Evolutionary conservation across 1,140 invertebrate species (phyloP).

Genomic region (Dreissena rostriformis): DNA sequence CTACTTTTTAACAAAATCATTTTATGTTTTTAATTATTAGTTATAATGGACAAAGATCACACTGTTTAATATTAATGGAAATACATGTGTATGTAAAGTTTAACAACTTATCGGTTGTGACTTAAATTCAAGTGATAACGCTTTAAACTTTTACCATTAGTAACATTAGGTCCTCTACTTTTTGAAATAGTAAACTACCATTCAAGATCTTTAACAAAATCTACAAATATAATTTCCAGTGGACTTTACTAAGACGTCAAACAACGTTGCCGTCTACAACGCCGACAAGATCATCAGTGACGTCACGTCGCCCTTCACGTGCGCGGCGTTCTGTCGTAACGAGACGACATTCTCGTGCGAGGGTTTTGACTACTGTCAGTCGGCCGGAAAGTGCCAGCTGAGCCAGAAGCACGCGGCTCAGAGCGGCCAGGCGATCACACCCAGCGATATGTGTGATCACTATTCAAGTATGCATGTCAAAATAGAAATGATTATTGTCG

Average conservation of each 20-base stretch:
- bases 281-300: conserved; percentile 32
- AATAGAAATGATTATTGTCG: too few species aligned
- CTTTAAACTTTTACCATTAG: too few species aligned
- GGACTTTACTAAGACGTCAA: conserved; percentile 47
- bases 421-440: conserved; percentile 9
- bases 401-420: conserved; percentile 32
- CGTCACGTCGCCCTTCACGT: conserved; percentile 4
- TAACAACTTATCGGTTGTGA: too few species aligned
- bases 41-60: too few species aligned
- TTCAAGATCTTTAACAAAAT: too few species aligned
- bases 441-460: conserved; percentile 44
- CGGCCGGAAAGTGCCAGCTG: conserved; percentile 33
- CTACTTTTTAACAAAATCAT: too few species aligned
- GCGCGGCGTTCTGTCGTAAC: conserved; percentile 36
- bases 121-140: too few species aligned
- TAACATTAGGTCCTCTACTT: too few species aligned
- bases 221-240: conserved; percentile 8
- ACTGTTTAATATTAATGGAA: too few species aligned
- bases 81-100: too few species aligned
- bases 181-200: too few species aligned
- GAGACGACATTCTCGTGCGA: conserved; percentile 27
- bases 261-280: conserved; percentile 37
- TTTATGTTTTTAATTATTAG: too few species aligned
- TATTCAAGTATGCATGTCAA: conserved; percentile 34
- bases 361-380: conserved; percentile 49